Percentiles rank a stretch among this genome's conserved stretches.
These are phyloP conservation scores for Paragorgia papillata DNA, from an alignment of 92 coral and sea anemone species.

Conservation along the genomic window DNA sequence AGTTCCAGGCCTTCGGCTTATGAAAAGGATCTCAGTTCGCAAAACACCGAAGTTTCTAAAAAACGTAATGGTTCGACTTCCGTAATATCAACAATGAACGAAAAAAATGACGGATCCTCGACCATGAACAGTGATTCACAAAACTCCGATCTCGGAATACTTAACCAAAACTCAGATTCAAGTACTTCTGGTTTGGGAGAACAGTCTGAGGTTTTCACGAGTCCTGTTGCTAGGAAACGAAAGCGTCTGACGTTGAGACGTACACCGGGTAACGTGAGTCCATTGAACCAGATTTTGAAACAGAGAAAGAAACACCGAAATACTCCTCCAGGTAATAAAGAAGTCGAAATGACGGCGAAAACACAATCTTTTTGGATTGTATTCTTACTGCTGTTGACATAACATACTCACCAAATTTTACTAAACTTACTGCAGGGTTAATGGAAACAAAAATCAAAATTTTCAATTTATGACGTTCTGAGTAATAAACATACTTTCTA, in stretches of 20 bases:
- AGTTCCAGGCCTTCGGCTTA: slow-evolving; percentile 1
- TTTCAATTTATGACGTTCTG: too few relatives aligned
- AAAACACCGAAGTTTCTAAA: neutral
- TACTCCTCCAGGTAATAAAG: slow-evolving; percentile 51
- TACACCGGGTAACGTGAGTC: slow-evolving; percentile 63
- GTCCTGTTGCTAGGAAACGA: slow-evolving; percentile 39
- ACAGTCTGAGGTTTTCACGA: slow-evolving; percentile 48
- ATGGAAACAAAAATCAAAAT: too few relatives aligned
- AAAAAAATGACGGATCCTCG: neutral
- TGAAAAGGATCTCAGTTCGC: neutral
- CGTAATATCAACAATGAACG: neutral
- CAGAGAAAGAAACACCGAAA: slow-evolving; percentile 75
- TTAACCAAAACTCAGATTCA: neutral
- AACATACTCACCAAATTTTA: too few relatives aligned
- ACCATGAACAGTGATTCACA: neutral
- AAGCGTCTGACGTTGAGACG: slow-evolving; percentile 61
- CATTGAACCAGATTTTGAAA: slow-evolving; percentile 88
- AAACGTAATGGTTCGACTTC: neutral
- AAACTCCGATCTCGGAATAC: neutral
- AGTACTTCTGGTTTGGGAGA: slow-evolving; percentile 1
- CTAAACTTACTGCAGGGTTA: too few relatives aligned
- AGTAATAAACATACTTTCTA: too few relatives aligned
- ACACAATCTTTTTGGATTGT: too few relatives aligned
- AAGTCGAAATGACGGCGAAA: slow-evolving; percentile 9
- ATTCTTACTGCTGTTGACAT: too few relatives aligned